These are phyloP conservation scores for Disparrhopalites patrizii DNA, from an alignment of 2,888 invertebrate genomes.

Conservation along the genomic window DNA sequence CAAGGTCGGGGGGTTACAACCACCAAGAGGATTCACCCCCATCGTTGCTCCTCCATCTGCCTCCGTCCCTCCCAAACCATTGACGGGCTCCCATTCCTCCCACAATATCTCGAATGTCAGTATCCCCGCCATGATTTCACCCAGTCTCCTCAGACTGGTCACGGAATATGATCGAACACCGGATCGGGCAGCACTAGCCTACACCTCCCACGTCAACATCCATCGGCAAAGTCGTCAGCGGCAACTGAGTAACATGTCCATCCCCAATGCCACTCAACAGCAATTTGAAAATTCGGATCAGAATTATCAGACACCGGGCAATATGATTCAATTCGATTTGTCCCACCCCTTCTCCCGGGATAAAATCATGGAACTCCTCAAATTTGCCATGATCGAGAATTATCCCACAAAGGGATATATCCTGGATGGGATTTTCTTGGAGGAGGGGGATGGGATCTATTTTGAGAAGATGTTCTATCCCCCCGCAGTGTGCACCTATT, in stretches of 20 bases:
- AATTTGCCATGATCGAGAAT: slow-evolving; percentile 40
- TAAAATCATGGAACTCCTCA: slow-evolving; percentile 38
- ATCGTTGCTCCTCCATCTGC: too few relatives aligned
- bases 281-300: not conserved
- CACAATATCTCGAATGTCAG: not conserved
- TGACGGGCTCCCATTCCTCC: too few relatives aligned
- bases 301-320: not conserved
- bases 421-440: slow-evolving; percentile 34
- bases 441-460: slow-evolving; percentile 31
- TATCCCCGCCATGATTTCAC: slow-evolving; percentile 3
- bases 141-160: slow-evolving; percentile 1
- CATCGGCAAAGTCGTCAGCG: not conserved
- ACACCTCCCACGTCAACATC: not conserved
- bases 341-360: slow-evolving; percentile 5
- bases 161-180: slow-evolving; percentile 2
- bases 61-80: too few relatives aligned
- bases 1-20: too few relatives aligned
- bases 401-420: slow-evolving; percentile 39
- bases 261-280: too few relatives aligned
- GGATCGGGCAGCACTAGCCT: slow-evolving; percentile 1
- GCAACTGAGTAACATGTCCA: not conserved
- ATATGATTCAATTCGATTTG: slow-evolving; percentile 1
- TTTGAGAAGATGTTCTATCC: slow-evolving; percentile 40
- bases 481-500: slow-evolving; percentile 33
- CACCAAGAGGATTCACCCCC: too few relatives aligned